Base-by-base conservation (phyloP, 2,797 vertebrate genomes). In the Allobates femoralis region DNA sequence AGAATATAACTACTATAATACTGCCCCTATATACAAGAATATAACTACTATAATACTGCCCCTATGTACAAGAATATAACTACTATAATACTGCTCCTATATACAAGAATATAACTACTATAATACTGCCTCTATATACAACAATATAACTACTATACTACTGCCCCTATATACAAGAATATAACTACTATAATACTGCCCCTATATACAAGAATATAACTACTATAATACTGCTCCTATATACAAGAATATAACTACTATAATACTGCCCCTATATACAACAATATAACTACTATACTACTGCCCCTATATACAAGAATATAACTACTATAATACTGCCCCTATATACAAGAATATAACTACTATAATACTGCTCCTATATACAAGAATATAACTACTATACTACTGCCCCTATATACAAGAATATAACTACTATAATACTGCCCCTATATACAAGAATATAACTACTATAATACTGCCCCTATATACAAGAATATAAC, bases 381-480 rank as follows among this genome's bases (percentile, higher is more conserved):
- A 11, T 41, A 71, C 34, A 71, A 41, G 34, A 41, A 71, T 71
- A 71, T 23, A 71, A 71, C 67, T 71, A 41, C 34, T 41, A 71
- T 41, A 71, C 41, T 71, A 71, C 67, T 71, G 67, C 67, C 3
- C 64, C 28, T 19, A 32, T 67, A 16, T 32, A 67, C 16, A 67
- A 34, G 64, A 32, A 67, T 67, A 67, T 32, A 67, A 67, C 64
- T 67, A 32, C 64, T 19, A 67, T 67, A 67, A 67, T 32, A 67
- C 64, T 32, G 15, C 64, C 7, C 56, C 23, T 26, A 60, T 60
- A 8, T 26, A 60, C 56, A 60, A 60, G 56, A 60, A 60, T 60
- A 60, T 60, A 60, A 60, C 56, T 60, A 60, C 23, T 60, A 60
- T 60, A 60, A 60, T 60, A 60, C 56, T 60, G 56, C 64, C 2